Evolutionary conservation across 2,797 vertebrate genomes (phyloP).

Genomic region (Hirundo rustica): DNA sequence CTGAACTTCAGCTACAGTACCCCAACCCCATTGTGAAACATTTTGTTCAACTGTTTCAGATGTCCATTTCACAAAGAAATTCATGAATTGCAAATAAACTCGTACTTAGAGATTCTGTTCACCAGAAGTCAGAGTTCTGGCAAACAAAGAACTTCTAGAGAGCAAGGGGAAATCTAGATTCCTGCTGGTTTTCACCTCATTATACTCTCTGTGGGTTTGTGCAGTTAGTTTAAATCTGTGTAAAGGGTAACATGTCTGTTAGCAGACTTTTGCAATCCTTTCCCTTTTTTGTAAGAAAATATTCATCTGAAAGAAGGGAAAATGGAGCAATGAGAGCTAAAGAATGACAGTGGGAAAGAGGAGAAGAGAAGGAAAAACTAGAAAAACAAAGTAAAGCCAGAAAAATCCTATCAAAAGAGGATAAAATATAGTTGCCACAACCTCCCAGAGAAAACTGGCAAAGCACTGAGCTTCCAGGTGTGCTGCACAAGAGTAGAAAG

Average conservation of each 20-base stretch:
- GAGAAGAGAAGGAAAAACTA: background rate
- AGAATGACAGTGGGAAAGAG: background rate
- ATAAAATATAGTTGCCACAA: background rate
- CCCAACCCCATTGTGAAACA: background rate
- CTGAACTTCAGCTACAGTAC: slow-evolving; percentile 4
- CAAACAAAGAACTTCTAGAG: slow-evolving; percentile 30
- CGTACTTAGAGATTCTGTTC: background rate
- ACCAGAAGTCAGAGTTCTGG: slow-evolving; percentile 31
- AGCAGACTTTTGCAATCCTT: background rate
- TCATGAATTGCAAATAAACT: slow-evolving; percentile 46
- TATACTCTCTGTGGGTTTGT: slow-evolving; percentile 8
- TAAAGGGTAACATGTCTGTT: background rate
- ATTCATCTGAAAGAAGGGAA: background rate
- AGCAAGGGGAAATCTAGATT: background rate
- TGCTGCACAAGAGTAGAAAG: background rate
- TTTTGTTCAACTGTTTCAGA: background rate
- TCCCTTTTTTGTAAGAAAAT: background rate
- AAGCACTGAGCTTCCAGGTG: background rate
- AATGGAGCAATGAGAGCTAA: background rate
- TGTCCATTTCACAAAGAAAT: slow-evolving; percentile 27
- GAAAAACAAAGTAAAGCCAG: background rate
- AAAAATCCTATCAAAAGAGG: background rate
- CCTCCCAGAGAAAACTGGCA: background rate
- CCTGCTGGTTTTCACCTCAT: slow-evolving; percentile 39
- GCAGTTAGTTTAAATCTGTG: background rate